Evolutionary conservation across 2,113 vertebrate genomes (phyloP), one percentile per base, ranked within the genome.

Genomic region (Piaya cayana): DNA sequence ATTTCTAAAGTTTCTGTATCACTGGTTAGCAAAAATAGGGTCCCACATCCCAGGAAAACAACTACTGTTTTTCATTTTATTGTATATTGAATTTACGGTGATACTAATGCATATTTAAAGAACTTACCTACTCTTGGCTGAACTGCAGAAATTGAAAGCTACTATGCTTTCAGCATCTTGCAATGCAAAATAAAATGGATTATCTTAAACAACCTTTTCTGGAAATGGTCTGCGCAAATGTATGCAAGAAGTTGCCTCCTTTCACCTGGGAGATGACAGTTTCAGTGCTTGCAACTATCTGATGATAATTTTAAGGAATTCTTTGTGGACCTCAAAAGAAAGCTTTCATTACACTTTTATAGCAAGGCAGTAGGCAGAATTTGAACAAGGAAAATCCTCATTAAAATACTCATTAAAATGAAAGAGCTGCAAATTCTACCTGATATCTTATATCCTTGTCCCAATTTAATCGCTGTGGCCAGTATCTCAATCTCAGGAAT

Each of bases 31-130:
- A 86, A 84, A 85, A 27, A 19, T 34, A 82, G 8, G 76, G 68
- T 70, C 80, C 50, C 50, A 63, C 25, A 17, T 80, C 37, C 37
- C 14, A 39, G 53, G 63, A 39, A 89, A 88, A 65, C 63, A 70
- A 81, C 63, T 90, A 32, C 4, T 7, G 25, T 83, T 94, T 92
- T 95, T 83, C 19, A 90, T 90, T 65, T 78, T 74, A 86, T 93
- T 47, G 27, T 71, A 36, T 71, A 83, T 56, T 4, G 2, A 79
- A 91, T 91, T 91, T 74, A 65, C 60, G 65, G 39, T 59, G 55
- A 37, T 82, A 69, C 20, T 92, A 59, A 90, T 92, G 36, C 47
- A 52, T 94, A 90, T 86, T 95, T 94, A 86, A 94, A 92, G 68
- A 93, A 74, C 64, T 92, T 80, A 56, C n/a, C 18, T 91, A 65